These are phyloP conservation scores for Coenonympha glycerion DNA, from an alignment of 2,888 invertebrate species.

Conservation along the genomic window DNA sequence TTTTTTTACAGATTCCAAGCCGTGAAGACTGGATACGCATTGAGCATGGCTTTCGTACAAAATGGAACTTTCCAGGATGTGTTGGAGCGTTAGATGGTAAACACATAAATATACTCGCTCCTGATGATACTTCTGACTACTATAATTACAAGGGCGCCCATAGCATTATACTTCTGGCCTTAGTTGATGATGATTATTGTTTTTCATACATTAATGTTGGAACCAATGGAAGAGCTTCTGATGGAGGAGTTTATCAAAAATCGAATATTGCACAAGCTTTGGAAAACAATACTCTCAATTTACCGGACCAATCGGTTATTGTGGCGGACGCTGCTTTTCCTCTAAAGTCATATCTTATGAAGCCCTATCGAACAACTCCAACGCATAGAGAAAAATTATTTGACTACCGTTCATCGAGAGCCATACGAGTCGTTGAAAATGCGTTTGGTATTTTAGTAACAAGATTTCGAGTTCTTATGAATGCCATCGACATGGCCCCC, in stretches of 20 bases:
- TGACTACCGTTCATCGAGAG: conserved; percentile 29
- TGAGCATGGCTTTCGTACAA: too few relatives aligned
- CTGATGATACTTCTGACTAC: too few relatives aligned
- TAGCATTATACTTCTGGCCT: too few relatives aligned
- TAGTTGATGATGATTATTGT: too few relatives aligned
- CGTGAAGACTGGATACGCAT: too few relatives aligned
- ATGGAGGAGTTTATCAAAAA: conserved; percentile 18
- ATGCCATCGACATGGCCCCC: conserved; percentile 20
- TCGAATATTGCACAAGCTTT: conserved; percentile 17
- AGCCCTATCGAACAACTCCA: conserved; percentile 22
- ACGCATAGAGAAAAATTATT: conserved; percentile 24
- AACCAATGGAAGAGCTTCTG: conserved; percentile 23
- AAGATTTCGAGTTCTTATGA: conserved; percentile 26
- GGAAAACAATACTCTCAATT: conserved; percentile 20
- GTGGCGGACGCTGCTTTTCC: conserved; percentile 26
- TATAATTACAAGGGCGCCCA: too few relatives aligned
- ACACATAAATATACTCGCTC: too few relatives aligned
- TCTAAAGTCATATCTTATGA: conserved; percentile 25
- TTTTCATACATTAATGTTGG: too few relatives aligned
- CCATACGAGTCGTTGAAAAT: conserved; percentile 32
- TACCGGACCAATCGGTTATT: conserved; percentile 18
- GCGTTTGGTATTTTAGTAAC: conserved; percentile 32
- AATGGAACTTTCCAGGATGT: too few relatives aligned
- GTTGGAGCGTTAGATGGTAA: too few relatives aligned
- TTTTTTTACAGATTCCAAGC: too few relatives aligned